Base-by-base conservation (phyloP, 2,888 invertebrate genomes). In the Morinoia aosen region DNA sequence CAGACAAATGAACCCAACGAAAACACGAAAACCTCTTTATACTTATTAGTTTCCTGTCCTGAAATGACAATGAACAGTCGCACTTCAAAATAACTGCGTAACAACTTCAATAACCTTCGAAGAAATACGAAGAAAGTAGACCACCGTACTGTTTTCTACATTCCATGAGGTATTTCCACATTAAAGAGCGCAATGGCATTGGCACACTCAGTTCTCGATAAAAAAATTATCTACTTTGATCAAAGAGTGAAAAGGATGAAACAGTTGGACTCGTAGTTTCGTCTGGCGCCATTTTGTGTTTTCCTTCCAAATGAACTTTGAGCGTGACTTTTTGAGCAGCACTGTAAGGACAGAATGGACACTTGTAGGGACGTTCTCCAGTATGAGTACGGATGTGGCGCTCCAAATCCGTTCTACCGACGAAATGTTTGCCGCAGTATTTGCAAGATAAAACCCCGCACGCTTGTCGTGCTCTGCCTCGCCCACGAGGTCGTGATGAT, bases 331-430 rank as follows among this genome's bases (percentile, higher is more conserved):
- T 88, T 58, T 95, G 95, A 16, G 95, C 93, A 2, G 95, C 95
- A 64, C 94, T 94, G 90, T 95, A 95, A 16, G 95, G 88, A 76
- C 95, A 95, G n/a, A 94, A 39, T 33, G 57, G 95, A 40, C 95
- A 95, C 76, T 76, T 64, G 94, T 94, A 95, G 56, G 95, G 95
- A 19, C 94, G 61, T 48, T 95, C 95, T 25, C 95, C 95, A 11
- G 95, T 95, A 58, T 95, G 95, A n/a, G 94, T 88, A 3, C 95
- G 39, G 48, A 95, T 88, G 94, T 95, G 95, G n/a, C 95, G 94
- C 25, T 94, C 94, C 48, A 95, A 94, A 39, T 95, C 94, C 40
- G 94, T 94, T 39, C 95, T 61, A 14, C 94, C 76, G 39, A 57
- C 64, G 57, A 95, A 95, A 56, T 33, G 57, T n/a, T 94, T 95